Base-by-base conservation (phyloP, 1,140 invertebrate species). In the Pristionchus pacificus region DNA sequence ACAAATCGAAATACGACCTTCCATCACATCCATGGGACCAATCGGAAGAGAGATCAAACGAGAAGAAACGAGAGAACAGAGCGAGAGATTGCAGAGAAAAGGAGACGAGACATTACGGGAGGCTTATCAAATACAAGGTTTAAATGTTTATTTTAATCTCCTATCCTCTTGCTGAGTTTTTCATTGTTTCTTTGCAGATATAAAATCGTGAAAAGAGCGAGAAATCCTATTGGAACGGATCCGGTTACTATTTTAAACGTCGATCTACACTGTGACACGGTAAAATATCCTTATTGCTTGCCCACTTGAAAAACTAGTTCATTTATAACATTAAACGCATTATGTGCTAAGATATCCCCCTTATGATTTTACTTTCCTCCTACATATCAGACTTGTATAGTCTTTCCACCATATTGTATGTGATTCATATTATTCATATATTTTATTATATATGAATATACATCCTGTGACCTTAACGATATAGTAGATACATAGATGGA, bases 1-100 rank as follows among this genome's bases (percentile, higher is more conserved):
- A 84, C 80, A 2, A 64, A 83, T 67, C 74, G 82, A 28, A 62
- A 55, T 24, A 81, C 79, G 49, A 84, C 80, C 27, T 83, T 83
- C 68, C 59, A 71, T 2, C 81, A 83, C 73, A 73, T 83, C 62
- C 81, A 83, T 63, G 70, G 65, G 1, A 70, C 60, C 28, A 57
- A 77, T 27, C 49, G 80, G 29, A 82, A 80, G 60, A 73, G 81
- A 49, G 81, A 83, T 68, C 78, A 80, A 32, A 65, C 62, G 1
- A 49, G 38, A 49, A 49, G 38, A 49, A 49, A 49, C 19, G 19
- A 19, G 19, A 19, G 38, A 10, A 49, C 38, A 10, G 38, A 49
- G 6, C 6, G 6, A 10, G 38, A 49, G 19, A 6, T 6, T 10
- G 38, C 38, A 19, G 38, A 49, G 19, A 49, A 49, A 19, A 49